Evolutionary conservation across 2,113 vertebrate genomes (phyloP), one percentile per base, ranked within the genome.

Genomic region (Periophthalmus modestus): DNA sequence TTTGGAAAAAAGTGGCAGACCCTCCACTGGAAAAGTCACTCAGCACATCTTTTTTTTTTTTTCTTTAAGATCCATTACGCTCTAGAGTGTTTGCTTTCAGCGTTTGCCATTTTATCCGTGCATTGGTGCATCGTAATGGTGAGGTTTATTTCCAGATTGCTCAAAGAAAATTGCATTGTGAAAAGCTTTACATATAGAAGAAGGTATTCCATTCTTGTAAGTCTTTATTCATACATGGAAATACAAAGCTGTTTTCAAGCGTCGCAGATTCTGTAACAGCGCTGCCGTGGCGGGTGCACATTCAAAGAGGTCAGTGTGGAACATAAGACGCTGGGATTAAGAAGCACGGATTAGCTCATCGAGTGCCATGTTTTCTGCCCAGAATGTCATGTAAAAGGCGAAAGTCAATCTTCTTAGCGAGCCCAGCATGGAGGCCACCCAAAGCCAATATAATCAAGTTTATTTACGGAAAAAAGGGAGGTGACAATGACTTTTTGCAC

Each of bases 351-450:
- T 62, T 62, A 62, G 28, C 16, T 1, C 59, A 34, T 18, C 23
- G 13, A 62, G 59, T 28, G 59, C 59, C 6, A 18, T 34, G 59
- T 62, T 61, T 59, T 34, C 59, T 34, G 5, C 28, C 28, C 23
- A 62, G 24, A 62, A 34, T 62, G 59, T 62, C 59, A 62, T 62
- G 59, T 62, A 34, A 62, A 62, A 62, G 59, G 28, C 59, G 19
- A 5, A 62, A 62, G 59, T 34, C 59, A 62, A 62, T 62, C 59
- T 62, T 28, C 59, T 62, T 62, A 62, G 6, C 28, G 28, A 18
- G 24, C 15, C 28, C 28, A 65, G 19, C 34, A 65, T 11, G 18
- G 7, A 65, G 62, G 62, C 33, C 62, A 13, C 34, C 34, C 62
- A 43, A 7, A n/a, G 34, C 62, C n/a, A 19, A 65, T n/a, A 65